Evolutionary conservation across 35 echinoderm and acorn worm genomes (phyloP).

Genomic region (Ophioderma brevispina): DNA sequence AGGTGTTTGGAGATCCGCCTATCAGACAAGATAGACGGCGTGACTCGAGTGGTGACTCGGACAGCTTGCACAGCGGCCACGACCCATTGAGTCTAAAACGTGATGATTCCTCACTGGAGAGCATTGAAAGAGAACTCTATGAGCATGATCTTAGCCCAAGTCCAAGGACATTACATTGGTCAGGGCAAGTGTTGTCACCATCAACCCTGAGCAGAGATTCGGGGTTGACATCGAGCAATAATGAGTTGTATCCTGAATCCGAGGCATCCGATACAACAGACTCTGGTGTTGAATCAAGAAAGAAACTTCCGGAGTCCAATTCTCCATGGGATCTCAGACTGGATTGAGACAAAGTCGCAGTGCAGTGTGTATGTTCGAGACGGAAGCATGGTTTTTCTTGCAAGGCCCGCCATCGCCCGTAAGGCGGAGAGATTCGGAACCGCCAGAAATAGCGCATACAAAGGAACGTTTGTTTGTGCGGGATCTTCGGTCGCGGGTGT

Average conservation of each 20-base stretch:
- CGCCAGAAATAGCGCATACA: slow-evolving; percentile 31
- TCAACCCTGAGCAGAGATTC: slow-evolving; percentile 90
- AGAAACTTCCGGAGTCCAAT: slow-evolving; percentile 20
- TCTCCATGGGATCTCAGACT: neutral
- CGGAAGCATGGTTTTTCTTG: neutral
- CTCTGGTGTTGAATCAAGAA: slow-evolving; percentile 88
- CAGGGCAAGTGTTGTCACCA: slow-evolving; percentile 69
- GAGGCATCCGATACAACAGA: slow-evolving; percentile 96
- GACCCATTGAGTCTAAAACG: slow-evolving; percentile 47
- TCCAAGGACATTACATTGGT: neutral
- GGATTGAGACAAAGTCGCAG: slow-evolving; percentile 19
- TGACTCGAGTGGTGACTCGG: slow-evolving; percentile 89
- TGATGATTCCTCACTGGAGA: slow-evolving; percentile 86
- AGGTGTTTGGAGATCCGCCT: slow-evolving; percentile 75
- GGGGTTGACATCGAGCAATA: slow-evolving; percentile 88
- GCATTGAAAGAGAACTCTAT: slow-evolving; percentile 80
- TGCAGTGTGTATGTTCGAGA: slow-evolving; percentile 28
- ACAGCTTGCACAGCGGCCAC: slow-evolving; percentile 49
- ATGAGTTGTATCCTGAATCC: slow-evolving; percentile 93
- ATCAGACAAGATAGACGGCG: slow-evolving; percentile 29
- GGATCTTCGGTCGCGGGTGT: neutral
- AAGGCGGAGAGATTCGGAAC: slow-evolving; percentile 76
- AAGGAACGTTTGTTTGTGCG: neutral
- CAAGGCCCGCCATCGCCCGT: neutral
- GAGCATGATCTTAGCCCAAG: slow-evolving; percentile 46